Percentiles rank a stretch among this genome's conserved stretches.
Conservation (phyloP, 2,113 vertebrate genomes). For the Pomatostomus ruficeps region DNA sequence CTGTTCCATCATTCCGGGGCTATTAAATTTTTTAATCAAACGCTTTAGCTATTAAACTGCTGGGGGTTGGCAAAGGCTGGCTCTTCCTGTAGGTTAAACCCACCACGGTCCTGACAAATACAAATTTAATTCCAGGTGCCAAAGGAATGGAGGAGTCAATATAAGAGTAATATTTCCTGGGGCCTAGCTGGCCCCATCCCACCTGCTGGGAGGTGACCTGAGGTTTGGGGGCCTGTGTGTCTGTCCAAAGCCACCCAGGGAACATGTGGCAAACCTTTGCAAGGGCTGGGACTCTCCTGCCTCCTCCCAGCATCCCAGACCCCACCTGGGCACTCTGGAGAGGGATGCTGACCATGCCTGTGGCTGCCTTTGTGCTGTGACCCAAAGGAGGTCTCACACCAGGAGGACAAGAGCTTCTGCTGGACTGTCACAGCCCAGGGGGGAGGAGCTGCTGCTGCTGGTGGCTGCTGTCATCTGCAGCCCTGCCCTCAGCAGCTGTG, state of each 20-base stretch:
- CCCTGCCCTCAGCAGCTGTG: background rate
- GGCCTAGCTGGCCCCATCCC: background rate
- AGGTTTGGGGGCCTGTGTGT: background rate
- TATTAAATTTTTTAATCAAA: slow-evolving; percentile 76
- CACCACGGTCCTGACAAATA: slow-evolving; percentile 2
- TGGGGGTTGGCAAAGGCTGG: slow-evolving; percentile 60
- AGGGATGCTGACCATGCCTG: fast-evolving
- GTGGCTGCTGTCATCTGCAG: background rate
- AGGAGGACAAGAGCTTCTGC: background rate
- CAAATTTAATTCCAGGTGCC: slow-evolving; percentile 38
- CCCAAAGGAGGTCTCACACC: fast-evolving
- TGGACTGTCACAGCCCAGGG: background rate
- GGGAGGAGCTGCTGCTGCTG: background rate
- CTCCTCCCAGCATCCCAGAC: background rate
- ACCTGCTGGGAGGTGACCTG: background rate
- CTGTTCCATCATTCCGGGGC: slow-evolving; percentile 43
- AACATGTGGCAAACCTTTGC: fast-evolving
- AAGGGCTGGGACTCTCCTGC: background rate
- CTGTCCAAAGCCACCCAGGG: background rate
- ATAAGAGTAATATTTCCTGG: background rate
- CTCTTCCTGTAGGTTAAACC: slow-evolving; percentile 28
- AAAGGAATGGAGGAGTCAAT: background rate
- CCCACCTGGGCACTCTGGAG: background rate
- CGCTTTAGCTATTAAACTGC: slow-evolving; percentile 63
- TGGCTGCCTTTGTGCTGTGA: fast-evolving